Evolutionary conservation across 2,888 invertebrate genomes (phyloP).

Genomic region (Aromia moschata): DNA sequence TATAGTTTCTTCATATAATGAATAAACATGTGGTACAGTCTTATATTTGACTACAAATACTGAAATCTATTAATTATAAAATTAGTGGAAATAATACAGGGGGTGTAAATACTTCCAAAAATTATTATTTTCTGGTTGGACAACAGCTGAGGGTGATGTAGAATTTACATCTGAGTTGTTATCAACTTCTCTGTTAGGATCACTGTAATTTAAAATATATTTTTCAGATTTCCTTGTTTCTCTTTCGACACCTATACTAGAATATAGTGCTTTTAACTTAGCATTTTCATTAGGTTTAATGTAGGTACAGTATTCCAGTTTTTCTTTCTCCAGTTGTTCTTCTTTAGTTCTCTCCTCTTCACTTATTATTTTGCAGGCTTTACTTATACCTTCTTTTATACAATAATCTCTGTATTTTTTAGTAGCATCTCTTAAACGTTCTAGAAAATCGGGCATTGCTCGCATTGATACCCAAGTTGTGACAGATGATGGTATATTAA

Average conservation of each 20-base stretch:
- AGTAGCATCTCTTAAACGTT: slow-evolving; percentile 75
- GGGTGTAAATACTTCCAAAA: slow-evolving; percentile 70
- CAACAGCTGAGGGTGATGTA: slow-evolving; percentile 48
- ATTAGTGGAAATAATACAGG: no score
- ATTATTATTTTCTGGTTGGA: slow-evolving; percentile 51
- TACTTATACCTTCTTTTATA: slow-evolving; percentile 47
- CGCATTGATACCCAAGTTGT: slow-evolving; percentile 79
- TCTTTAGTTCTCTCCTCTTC: slow-evolving; percentile 37
- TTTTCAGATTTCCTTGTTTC: slow-evolving; percentile 10
- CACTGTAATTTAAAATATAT: slow-evolving; percentile 22
- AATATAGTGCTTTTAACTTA: slow-evolving; percentile 45
- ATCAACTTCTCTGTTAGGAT: slow-evolving; percentile 30
- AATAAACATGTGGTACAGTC: no score
- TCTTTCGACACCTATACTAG: slow-evolving; percentile 6
- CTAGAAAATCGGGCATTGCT: slow-evolving; percentile 81
- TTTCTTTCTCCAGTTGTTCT: slow-evolving; percentile 41
- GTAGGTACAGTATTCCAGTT: slow-evolving; percentile 48
- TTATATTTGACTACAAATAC: no score
- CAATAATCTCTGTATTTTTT: slow-evolving; percentile 69
- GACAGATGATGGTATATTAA: slow-evolving; percentile 76
- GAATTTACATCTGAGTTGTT: slow-evolving; percentile 38
- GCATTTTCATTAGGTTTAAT: slow-evolving; percentile 37
- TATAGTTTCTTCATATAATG: no score
- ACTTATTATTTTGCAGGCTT: slow-evolving; percentile 43
- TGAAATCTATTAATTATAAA: no score